These are phyloP conservation scores for Nephrotoma appendiculata DNA, from an alignment of 2,888 invertebrate genomes.

Conservation along the genomic window DNA sequence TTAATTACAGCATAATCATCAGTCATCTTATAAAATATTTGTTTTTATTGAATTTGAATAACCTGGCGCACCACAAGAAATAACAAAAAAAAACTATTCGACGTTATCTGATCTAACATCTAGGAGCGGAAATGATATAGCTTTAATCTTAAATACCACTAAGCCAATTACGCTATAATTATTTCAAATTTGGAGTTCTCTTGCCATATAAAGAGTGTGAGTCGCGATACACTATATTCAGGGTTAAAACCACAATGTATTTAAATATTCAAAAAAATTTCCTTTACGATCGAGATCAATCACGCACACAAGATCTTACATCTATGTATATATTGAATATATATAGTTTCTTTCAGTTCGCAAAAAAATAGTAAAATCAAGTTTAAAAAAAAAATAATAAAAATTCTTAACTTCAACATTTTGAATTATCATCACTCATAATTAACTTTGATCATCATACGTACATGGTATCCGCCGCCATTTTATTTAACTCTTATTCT, in stretches of 20 bases:
- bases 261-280: background rate
- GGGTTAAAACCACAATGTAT: background rate
- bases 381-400: background rate
- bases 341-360: background rate
- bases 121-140: background rate
- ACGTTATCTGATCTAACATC: background rate
- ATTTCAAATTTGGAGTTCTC: background rate
- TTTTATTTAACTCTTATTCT: background rate
- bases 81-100: background rate
- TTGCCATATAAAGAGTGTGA: background rate
- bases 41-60: background rate
- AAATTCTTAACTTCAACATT: background rate
- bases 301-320: background rate
- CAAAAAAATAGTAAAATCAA: background rate
- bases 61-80: background rate
- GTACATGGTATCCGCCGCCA: background rate
- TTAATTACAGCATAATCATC: background rate
- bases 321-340: background rate
- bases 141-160: background rate
- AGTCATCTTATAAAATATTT: background rate
- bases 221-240: background rate
- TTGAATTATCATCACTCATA: constrained; percentile 3
- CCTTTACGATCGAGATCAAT: background rate
- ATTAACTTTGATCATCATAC: background rate
- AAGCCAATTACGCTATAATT: background rate